These are phyloP conservation scores for Tamias sibiricus DNA, from an alignment of 2,113 vertebrate species.

Conservation along the genomic window DNA sequence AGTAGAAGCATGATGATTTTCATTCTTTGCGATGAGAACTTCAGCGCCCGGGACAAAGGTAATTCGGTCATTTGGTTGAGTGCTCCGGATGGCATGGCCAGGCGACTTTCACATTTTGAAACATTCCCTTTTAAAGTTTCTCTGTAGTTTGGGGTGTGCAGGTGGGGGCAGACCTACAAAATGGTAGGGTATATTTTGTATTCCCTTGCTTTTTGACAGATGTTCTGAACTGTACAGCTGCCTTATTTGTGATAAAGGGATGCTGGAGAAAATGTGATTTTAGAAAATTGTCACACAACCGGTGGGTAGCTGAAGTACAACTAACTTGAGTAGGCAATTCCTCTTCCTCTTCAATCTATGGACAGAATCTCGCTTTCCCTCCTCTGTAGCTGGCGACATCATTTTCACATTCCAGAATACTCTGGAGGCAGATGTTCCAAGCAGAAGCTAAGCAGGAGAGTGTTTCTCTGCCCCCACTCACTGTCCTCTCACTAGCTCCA, in stretches of 20 bases:
- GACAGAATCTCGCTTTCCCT: slow-evolving; percentile 68
- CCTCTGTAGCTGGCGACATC: slow-evolving; percentile 54
- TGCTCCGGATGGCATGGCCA: not conserved
- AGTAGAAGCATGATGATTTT: slow-evolving; percentile 24
- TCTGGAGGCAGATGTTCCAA: not conserved
- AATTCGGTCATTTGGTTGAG: slow-evolving; percentile 17
- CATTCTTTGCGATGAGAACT: not conserved
- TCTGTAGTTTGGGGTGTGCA: not conserved
- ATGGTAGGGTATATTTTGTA: slow-evolving; percentile 52
- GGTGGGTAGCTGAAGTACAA: not conserved
- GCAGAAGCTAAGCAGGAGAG: not conserved
- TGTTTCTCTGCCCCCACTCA: not conserved
- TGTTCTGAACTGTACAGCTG: slow-evolving; percentile 71
- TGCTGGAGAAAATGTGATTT: slow-evolving; percentile 64
- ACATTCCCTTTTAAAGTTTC: not conserved
- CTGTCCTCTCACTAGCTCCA: not conserved
- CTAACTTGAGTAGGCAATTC: slow-evolving; percentile 39
- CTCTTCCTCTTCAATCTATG: slow-evolving; percentile 60
- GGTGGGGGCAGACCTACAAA: slow-evolving; percentile 59
- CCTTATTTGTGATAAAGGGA: slow-evolving; percentile 69
- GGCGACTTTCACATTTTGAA: not conserved
- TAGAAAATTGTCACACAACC: slow-evolving; percentile 54
- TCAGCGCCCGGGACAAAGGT: slow-evolving; percentile 59
- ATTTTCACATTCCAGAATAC: not conserved
- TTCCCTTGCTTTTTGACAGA: slow-evolving; percentile 59